Evolutionary conservation across 2,797 vertebrate species (phyloP), one percentile per base, ranked within the genome.

Genomic region (Pangasius djambal): DNA sequence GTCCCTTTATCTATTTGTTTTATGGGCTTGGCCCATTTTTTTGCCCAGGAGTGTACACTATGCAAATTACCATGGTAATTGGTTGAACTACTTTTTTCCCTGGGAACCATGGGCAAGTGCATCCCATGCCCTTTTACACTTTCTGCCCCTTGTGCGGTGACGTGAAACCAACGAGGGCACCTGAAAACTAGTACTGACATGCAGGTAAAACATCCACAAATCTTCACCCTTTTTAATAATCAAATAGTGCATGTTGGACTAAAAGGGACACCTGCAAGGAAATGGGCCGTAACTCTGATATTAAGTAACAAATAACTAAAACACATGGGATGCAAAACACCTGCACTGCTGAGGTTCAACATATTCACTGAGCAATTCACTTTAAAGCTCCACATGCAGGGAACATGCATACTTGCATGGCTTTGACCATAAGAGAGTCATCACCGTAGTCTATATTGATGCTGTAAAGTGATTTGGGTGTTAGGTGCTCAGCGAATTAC

Each of bases 401-500:
- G 44, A 69, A 69, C 48, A 69, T 6, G 16, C 83, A 50, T 69
- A 65, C 22, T 63, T 83, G 34, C 37, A 83, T 9, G 2, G 6
- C 59, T 50, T 52, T 15, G 57, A 48, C 55, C 82, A 34, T 67
- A 52, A 83, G 86, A 87, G 83, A 85, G 86, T 79, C 86, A 77
- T 89, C 82, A 69, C 34, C 15, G 40, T 52, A 61, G 89, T 55
- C 28, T 61, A 48, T 65, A 28, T 70, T 85, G 65, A 70, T 85
- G 89, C 72, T 57, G 50, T 86, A 55, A 88, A 90, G 69, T 65
- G 78, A 83, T 86, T 88, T 88, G 83, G 78, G 89, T 74, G 55
- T 85, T 86, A 86, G 84, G 65, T 79, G 65, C 83, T 74, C 40
- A 63, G 61, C n/a, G 61, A 55, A 55, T 74, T 57, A 90, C 40